Base-by-base conservation (phyloP, 2,113 vertebrate species). In the Corydoras sp. region DNA sequence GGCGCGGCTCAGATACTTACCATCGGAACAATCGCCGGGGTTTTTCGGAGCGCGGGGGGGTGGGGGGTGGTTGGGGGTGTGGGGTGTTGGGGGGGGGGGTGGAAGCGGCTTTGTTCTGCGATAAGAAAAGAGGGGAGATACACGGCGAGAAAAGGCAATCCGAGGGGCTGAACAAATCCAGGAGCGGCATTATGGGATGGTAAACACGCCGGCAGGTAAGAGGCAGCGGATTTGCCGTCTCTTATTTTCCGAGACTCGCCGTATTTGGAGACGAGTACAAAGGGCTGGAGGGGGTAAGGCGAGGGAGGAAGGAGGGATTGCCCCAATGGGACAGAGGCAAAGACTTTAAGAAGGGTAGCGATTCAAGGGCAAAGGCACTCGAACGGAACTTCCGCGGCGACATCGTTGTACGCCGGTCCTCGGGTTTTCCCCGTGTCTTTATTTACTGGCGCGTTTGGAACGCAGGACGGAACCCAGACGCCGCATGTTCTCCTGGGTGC, bases 131-230 rank as follows among this genome's bases (percentile, higher is more conserved):
- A 78, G 76, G 63, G 71, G 75, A 81, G n/a, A 77, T 80, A 81
- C 85, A 82, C 73, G 81, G 78, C 80, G 82, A 88, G 80, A 86
- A 87, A 83, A 82, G 83, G 81, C 70, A 80, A 88, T 90, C 83
- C 84, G 68, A 72, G 84, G 82, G 82, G 83, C 83, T 85, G 83
- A 89, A 88, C 86, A 87, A 88, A 89, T 87, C 83, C 81, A 77
- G 80, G 80, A 85, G 85, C 73, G 66, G 83, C 78, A 90, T 89
- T 89, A 89, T 88, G 81, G 83, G 84, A 82, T 86, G 82, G 85
- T 90, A 87, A 90, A 90, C 87, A 87, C 66, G 73, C 80, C 82
- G 79, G 77, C 82, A 56, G 74, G 62, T 83, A 81, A 86, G 84
- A 86, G 83, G 83, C 83, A 79, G 66, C 65, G 82, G 86, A 91